Evolutionary conservation across 2,888 invertebrate species (phyloP).

Genomic region (Drosophila fungiperda): DNA sequence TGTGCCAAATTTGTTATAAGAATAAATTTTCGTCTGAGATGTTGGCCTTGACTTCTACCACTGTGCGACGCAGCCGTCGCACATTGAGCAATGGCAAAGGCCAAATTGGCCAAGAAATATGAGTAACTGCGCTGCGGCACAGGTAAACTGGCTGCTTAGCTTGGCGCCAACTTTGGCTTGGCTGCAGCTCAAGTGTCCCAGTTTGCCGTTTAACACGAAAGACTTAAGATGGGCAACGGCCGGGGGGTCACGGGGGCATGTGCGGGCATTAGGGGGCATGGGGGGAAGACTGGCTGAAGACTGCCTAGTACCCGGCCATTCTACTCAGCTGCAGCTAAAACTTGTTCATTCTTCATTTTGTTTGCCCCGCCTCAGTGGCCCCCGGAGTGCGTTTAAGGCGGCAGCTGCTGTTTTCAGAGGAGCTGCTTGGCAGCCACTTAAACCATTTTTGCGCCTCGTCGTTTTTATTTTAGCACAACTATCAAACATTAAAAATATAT

Average conservation of each 20-base stretch:
- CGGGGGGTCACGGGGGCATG: not conserved
- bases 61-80: constrained; percentile 41
- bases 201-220: constrained; percentile 78
- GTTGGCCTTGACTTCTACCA: not conserved
- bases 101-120: constrained; percentile 70
- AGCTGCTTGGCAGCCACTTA: constrained; percentile 70
- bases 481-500: constrained; percentile 81
- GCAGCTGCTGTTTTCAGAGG: constrained; percentile 18
- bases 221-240: constrained; percentile 10
- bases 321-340: constrained; percentile 45
- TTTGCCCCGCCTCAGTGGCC: constrained; percentile 54
- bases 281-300: not conserved
- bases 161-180: constrained; percentile 68
- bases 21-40: not conserved
- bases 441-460: constrained; percentile 68
- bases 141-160: constrained; percentile 48
- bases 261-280: not conserved
- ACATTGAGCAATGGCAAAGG: constrained; percentile 58
- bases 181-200: constrained; percentile 78
- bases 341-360: constrained; percentile 71
- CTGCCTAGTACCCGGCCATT: constrained; percentile 25
- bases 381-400: constrained; percentile 74
- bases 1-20: not conserved
- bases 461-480: constrained; percentile 76
- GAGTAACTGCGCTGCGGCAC: constrained; percentile 39